Base-by-base conservation (phyloP, 30 jellyfish, hydroid and myxozoan genomes). In the Cassiopea andromeda region DNA sequence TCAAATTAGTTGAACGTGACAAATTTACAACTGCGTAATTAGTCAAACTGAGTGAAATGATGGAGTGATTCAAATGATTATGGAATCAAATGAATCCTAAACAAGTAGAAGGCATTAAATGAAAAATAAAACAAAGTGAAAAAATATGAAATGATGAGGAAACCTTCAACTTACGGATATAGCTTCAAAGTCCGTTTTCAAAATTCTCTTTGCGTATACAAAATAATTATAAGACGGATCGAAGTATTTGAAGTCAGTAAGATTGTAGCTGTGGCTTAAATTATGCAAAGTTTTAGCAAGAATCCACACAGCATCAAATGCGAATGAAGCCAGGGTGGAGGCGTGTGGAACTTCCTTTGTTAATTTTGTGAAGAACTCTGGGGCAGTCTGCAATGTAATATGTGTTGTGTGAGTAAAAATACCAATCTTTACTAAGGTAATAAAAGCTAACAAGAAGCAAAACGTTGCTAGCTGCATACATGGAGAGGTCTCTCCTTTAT, bases 271-370 rank as follows among this genome's bases (percentile, higher is more conserved):
- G 77, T 82, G 19, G 77, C 88, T 49, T n/a, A 94, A 48, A 10
- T 75, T 69, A 48, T 87, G 79, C n/a, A 81, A 60, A 5, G 91
- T 44, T 9, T 77, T 73, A 19, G 98, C 98, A 8, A 84, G 50
- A 6, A 84, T 71, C 97, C 97, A 94, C 6, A 85, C 87, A 60
- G 97, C 97, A 82, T 94, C 98, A 73, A 80, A 94, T 14, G 98
- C 98, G 69, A 80, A 94, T 12, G 97, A 89, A 50, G 93, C 93
- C 48, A 54, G 76, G 44, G 90, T 74, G 48, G 44, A 44, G 4
- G 93, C 93, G 48, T 54, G 47, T 46, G 92, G 87, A 1, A 44
- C 83, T 48, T 69, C 68, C 12, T 60, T 19, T 44, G 58, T 78
- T 59, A 90, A 58, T 7, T 66, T 1, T 6, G 80, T 14, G 7